Conservation (phyloP, 1,140 invertebrate species). For the Calliphora vicina region DNA sequence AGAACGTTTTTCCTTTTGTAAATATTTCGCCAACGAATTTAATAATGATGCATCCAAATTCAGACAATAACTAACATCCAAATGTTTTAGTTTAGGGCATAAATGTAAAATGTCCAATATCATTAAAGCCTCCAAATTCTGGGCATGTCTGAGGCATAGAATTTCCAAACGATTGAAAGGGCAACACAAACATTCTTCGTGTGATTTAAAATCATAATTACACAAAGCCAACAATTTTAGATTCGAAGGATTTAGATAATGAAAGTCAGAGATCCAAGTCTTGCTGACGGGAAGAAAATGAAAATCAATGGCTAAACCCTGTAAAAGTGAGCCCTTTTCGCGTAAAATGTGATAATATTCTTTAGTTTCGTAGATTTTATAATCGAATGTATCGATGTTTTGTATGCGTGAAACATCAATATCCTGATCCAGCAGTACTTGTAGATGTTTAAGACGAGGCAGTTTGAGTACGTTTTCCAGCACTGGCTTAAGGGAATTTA, state of each 20-base stretch:
- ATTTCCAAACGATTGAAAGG: slow-evolving; percentile 48
- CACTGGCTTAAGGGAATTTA: slow-evolving; percentile 51
- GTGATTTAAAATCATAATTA: slow-evolving; percentile 48
- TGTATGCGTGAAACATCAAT: slow-evolving; percentile 45
- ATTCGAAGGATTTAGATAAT: slow-evolving; percentile 45
- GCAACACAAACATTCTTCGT: slow-evolving; percentile 49
- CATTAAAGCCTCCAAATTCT: slow-evolving; percentile 46
- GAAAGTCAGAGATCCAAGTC: slow-evolving; percentile 47
- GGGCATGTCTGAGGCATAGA: slow-evolving; percentile 51
- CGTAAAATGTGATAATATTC: slow-evolving; percentile 57
- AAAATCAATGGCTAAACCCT: slow-evolving; percentile 52
- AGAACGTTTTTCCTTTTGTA: slow-evolving; percentile 44
- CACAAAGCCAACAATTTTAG: slow-evolving; percentile 48
- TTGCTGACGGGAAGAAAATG: slow-evolving; percentile 54
- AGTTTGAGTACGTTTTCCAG: slow-evolving; percentile 46
- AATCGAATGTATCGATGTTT: slow-evolving; percentile 50
- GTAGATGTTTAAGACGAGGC: slow-evolving; percentile 47
- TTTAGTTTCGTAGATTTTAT: slow-evolving; percentile 52
- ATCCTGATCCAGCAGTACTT: slow-evolving; percentile 52
- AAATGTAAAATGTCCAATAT: slow-evolving; percentile 49
- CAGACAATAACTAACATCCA: slow-evolving; percentile 54
- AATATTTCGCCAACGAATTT: slow-evolving; percentile 42
- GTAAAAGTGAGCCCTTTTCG: slow-evolving; percentile 45
- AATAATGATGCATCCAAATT: slow-evolving; percentile 48
- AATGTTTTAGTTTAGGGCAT: slow-evolving; percentile 47